These are phyloP conservation scores for Phyllotreta striolata DNA, from an alignment of 2,888 invertebrate genomes.

Conservation along the genomic window DNA sequence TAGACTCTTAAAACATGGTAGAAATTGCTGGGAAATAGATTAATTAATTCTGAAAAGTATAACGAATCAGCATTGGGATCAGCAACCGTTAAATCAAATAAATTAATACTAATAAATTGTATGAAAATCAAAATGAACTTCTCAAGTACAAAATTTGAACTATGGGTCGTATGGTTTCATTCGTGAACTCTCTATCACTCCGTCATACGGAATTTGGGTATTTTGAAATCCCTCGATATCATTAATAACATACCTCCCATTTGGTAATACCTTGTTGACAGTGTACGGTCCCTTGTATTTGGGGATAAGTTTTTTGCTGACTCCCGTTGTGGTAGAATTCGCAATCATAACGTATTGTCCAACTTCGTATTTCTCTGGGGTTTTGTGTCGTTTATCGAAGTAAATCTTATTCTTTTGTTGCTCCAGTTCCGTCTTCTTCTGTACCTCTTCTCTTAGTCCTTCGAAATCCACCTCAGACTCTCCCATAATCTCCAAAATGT, in stretches of 20 bases:
- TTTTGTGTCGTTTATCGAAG: slow-evolving; percentile 46
- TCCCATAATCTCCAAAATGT: background rate
- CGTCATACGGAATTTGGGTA: slow-evolving; percentile 8
- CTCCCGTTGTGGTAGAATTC: slow-evolving; percentile 42
- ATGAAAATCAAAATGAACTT: no score
- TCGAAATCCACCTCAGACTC: slow-evolving; percentile 1
- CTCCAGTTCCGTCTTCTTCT: slow-evolving; percentile 8
- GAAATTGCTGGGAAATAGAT: no score
- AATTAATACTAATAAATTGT: no score
- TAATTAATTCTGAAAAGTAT: no score
- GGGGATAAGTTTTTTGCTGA: slow-evolving; percentile 43
- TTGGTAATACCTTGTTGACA: slow-evolving; percentile 37
- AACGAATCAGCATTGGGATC: no score
- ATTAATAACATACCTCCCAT: slow-evolving; percentile 11
- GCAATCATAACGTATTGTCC: slow-evolving; percentile 48
- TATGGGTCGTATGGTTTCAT: slow-evolving; percentile 12
- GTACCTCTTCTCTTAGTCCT: slow-evolving; percentile 5
- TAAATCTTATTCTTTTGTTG: slow-evolving; percentile 22
- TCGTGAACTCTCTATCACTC: slow-evolving; percentile 4
- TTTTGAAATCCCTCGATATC: slow-evolving; percentile 18
- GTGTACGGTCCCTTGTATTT: slow-evolving; percentile 47
- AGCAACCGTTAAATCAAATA: no score
- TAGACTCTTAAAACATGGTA: no score
- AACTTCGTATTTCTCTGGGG: slow-evolving; percentile 31
- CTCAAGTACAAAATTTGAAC: background rate